Evolutionary conservation across 2,888 invertebrate genomes (phyloP), one percentile per base, ranked within the genome.

Genomic region (Ennomos fuscantarius): DNA sequence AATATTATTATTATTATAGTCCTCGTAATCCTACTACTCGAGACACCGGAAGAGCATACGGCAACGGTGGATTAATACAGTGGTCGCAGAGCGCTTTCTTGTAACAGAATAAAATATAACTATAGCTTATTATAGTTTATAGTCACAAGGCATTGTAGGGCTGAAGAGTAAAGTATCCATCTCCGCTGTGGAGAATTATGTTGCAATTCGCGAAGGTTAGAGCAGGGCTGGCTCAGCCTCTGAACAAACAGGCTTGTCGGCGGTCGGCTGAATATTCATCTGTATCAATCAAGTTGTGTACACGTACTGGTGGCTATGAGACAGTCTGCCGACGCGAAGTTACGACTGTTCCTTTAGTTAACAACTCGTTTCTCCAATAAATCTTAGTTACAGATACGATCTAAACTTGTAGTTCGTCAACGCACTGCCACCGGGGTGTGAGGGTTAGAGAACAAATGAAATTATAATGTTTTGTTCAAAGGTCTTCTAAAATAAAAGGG

Each of bases 271-370:
- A 82, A 84, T 85, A 87, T 85, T 85, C 80, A 84, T 85, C 81
- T 77, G 75, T 81, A 86, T 87, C 86, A 85, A 87, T 86, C 88
- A 86, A 79, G 73, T 72, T 68, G 75, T 74, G 77, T 82, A 84
- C 85, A 84, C 59, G 61, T 57, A 48, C 39, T 51, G 40, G 33
- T 40, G 37, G 76, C 79, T 72, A 69, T 65, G 73, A 74, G 72
- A 79, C 79, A 79, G 79, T 81, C 75, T 41, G 53, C 35, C 46
- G 50, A 51, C 40, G 71, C 79, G 72, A 72, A 82, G 73, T 77
- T 77, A 81, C 73, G 77, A 65, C 66, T 69, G 70, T 60, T 55
- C 44, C 50, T 53, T 50, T 11, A 46, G 37, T 53, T 57, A 53
- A 60, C 60, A 55, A 49, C 62, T 43, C 41, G 36, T 41, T 48